Evolutionary conservation across 2,888 invertebrate genomes (phyloP).

Genomic region (Agrotis segetum): DNA sequence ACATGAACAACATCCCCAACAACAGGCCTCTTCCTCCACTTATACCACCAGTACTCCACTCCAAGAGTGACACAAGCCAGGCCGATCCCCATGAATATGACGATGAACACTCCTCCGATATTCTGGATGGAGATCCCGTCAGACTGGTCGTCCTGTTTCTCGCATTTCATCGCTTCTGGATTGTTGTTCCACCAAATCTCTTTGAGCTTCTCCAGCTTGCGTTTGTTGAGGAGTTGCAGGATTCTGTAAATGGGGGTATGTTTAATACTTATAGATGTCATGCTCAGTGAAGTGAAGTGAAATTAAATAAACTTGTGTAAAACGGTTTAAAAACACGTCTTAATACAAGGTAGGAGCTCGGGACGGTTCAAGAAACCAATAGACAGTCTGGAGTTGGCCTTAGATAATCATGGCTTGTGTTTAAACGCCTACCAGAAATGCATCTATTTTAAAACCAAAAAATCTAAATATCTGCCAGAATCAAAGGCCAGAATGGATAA

Average conservation of each 20-base stretch:
- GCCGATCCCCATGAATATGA: slow-evolving; percentile 98
- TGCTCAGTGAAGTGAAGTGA: too few relatives aligned
- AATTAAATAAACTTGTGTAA: too few relatives aligned
- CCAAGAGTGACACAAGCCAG: slow-evolving; percentile 97
- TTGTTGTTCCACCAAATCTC: slow-evolving; percentile 99
- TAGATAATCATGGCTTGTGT: too few relatives aligned
- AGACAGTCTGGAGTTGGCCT: too few relatives aligned
- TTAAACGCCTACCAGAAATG: too few relatives aligned
- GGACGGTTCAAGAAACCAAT: too few relatives aligned
- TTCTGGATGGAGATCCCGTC: slow-evolving; percentile 99
- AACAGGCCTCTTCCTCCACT: slow-evolving; percentile 92
- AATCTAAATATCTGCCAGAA: too few relatives aligned
- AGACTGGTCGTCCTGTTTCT: slow-evolving; percentile 97
- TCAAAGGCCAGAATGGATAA: too few relatives aligned
- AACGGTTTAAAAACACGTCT: too few relatives aligned
- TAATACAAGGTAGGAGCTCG: too few relatives aligned
- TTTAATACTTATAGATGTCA: too few relatives aligned
- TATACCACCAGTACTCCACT: slow-evolving; percentile 98
- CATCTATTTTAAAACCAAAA: too few relatives aligned
- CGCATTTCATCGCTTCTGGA: slow-evolving; percentile 94
- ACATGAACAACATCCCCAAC: slow-evolving; percentile 92
- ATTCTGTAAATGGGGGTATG: slow-evolving; percentile 91
- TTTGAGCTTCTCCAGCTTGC: slow-evolving; percentile 97
- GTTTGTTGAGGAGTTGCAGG: slow-evolving; percentile 97
- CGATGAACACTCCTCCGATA: slow-evolving; percentile 99